Evolutionary conservation across 2,113 vertebrate genomes (phyloP).

Genomic region (Pelusios castaneus): DNA sequence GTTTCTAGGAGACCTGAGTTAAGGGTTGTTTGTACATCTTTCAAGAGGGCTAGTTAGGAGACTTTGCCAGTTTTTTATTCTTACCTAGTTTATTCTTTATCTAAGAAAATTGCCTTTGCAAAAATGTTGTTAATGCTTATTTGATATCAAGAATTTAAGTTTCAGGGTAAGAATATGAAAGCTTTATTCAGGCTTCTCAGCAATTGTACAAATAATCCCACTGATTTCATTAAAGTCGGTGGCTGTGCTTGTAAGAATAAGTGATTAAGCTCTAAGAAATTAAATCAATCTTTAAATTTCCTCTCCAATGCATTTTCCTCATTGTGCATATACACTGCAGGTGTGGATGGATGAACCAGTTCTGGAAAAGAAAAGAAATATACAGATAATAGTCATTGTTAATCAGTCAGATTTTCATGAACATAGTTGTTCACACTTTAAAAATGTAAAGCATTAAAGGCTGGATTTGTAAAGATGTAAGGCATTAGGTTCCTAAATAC

Average conservation of each 20-base stretch:
- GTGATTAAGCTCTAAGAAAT: neutral
- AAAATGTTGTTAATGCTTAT: neutral
- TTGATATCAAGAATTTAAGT: neutral
- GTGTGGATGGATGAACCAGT: neutral
- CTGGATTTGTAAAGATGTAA: neutral
- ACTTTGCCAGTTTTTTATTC: neutral
- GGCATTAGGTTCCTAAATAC: neutral
- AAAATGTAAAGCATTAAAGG: neutral
- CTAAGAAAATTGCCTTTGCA: neutral
- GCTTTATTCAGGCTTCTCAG: neutral
- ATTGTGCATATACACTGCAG: neutral
- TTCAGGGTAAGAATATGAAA: neutral
- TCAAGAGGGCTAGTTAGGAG: neutral
- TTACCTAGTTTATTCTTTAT: neutral
- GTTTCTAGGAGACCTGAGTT: neutral
- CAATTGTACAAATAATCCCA: neutral
- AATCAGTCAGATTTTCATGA: neutral
- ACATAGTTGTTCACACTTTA: neutral
- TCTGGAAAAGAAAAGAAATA: fast-evolving
- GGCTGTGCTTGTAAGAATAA: neutral
- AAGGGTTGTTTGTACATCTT: neutral
- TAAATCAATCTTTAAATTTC: neutral
- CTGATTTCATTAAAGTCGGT: neutral
- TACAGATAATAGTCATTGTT: neutral
- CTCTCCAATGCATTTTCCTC: neutral